Evolutionary conservation across 2,113 vertebrate genomes (phyloP).

Genomic region (Crotophaga sulcirostris): DNA sequence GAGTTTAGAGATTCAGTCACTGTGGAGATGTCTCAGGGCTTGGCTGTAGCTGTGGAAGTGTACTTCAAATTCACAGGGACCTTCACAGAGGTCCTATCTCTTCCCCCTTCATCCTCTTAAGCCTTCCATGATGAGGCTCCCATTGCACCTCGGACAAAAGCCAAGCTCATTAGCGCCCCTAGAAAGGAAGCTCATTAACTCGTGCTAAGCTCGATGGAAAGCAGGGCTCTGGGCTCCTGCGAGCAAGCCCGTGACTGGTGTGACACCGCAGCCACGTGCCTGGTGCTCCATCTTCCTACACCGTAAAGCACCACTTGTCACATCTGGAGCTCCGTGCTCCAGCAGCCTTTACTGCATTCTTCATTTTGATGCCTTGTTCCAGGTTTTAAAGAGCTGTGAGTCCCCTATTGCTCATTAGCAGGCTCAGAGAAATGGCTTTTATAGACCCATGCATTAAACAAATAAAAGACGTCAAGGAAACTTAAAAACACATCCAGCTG

Average conservation of each 20-base stretch:
- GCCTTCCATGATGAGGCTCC: neutral
- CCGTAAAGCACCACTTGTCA: neutral
- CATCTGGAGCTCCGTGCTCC: conserved; percentile 24
- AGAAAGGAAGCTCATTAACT: neutral
- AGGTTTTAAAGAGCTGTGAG: conserved; percentile 26
- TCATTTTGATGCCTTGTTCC: conserved; percentile 33
- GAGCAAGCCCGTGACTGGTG: neutral
- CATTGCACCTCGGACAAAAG: neutral
- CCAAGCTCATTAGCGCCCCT: fast-evolving
- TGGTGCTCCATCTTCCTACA: neutral
- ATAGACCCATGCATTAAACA: conserved; percentile 55
- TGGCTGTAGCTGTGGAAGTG: neutral
- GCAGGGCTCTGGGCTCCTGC: neutral
- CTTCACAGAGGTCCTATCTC: neutral
- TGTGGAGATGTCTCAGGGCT: neutral
- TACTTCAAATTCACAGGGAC: neutral
- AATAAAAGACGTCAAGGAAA: conserved; percentile 56
- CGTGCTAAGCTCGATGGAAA: fast-evolving
- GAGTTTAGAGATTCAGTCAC: fast-evolving
- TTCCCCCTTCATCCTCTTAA: neutral
- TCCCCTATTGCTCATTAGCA: conserved; percentile 44
- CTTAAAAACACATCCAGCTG: conserved; percentile 51
- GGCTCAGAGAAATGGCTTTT: conserved; percentile 23
- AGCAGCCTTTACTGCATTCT: conserved; percentile 6
- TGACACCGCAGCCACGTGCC: neutral